phyloP scores from a whole-genome alignment of 2,888 invertebrate species.

The Protodeltote pygarga region DNA sequence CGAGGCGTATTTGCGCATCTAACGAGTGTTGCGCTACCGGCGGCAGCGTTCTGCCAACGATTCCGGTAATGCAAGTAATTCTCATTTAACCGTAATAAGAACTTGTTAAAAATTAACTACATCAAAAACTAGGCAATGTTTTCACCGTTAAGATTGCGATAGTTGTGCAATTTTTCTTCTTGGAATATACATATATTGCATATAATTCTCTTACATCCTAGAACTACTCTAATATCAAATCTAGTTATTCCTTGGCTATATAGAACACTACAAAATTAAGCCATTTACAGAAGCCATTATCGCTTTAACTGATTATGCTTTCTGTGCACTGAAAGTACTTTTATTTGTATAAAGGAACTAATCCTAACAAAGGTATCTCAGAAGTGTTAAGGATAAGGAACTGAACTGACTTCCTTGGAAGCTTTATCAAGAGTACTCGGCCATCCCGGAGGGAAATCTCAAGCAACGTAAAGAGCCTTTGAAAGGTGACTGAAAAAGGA shows the following conservation, averaged over 20 bases:
- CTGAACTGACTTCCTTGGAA: conserved; percentile 15
- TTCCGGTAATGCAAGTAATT: conserved; percentile 33
- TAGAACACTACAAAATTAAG: too few species aligned
- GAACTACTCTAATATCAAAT: too few species aligned
- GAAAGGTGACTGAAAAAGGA: conserved; percentile 45
- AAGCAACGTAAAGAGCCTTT: conserved; percentile 43
- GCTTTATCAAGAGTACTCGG: conserved; percentile 35
- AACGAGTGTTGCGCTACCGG: conserved; percentile 33
- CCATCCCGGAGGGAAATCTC: conserved; percentile 54
- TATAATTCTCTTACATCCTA: too few species aligned
- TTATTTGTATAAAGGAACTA: background rate
- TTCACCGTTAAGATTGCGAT: conserved; percentile 23
- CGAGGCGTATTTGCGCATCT: conserved; percentile 26
- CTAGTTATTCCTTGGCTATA: too few species aligned
- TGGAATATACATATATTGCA: too few species aligned
- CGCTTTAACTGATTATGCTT: background rate
- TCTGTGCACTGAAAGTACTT: background rate
- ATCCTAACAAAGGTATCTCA: conserved; percentile 4
- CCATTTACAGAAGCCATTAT: background rate
- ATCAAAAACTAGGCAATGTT: conserved; percentile 22
- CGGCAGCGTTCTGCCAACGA: conserved; percentile 23
- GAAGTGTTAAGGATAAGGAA: conserved; percentile 19
- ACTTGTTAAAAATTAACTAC: conserved; percentile 29
- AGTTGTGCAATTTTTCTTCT: conserved; percentile 19
- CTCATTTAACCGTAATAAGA: conserved; percentile 29